Conservation (phyloP, 1,140 invertebrate genomes). For the Caenorhabditis remanei region DNA sequence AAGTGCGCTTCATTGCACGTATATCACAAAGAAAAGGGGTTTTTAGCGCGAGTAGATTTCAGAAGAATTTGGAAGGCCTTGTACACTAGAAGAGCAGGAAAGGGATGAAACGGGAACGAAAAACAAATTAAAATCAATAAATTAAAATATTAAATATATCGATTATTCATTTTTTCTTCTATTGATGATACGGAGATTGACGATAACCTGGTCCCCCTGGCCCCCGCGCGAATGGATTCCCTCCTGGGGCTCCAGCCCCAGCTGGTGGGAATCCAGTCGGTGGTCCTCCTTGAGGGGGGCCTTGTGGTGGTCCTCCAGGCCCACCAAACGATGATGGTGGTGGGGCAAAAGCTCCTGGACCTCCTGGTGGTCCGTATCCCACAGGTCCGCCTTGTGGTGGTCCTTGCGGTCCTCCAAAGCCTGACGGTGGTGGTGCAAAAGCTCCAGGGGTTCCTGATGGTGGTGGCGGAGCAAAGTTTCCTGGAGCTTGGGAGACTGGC, state of each 20-base stretch:
- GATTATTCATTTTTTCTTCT: background rate
- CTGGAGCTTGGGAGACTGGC: background rate
- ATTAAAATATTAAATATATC: background rate
- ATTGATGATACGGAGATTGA: slow-evolving; percentile 42
- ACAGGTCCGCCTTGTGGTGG: slow-evolving; percentile 20
- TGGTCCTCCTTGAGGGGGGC: slow-evolving; percentile 16
- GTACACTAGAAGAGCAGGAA: slow-evolving; percentile 22
- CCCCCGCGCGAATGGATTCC: slow-evolving; percentile 40
- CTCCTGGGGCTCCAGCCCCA: slow-evolving; percentile 30
- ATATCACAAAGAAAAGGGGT: slow-evolving; percentile 36
- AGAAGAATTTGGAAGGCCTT: background rate
- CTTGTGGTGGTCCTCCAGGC: background rate
- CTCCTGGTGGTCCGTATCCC: slow-evolving; percentile 1
- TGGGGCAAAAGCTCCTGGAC: background rate
- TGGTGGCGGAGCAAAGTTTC: slow-evolving; percentile 44
- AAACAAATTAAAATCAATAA: slow-evolving; percentile 3
- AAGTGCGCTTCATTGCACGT: slow-evolving; percentile 3
- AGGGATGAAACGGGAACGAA: background rate
- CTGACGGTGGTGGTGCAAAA: slow-evolving; percentile 6
- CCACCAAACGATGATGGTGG: background rate
- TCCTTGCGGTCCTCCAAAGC: background rate
- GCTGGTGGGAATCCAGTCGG: slow-evolving; percentile 22
- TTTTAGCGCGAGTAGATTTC: background rate
- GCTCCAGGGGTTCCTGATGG: slow-evolving; percentile 6
- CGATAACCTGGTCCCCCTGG: slow-evolving; percentile 12